Percentiles rank a stretch among this genome's conserved stretches.
Conservation (phyloP, 1,140 invertebrate species). For the Apis cerana region DNA sequence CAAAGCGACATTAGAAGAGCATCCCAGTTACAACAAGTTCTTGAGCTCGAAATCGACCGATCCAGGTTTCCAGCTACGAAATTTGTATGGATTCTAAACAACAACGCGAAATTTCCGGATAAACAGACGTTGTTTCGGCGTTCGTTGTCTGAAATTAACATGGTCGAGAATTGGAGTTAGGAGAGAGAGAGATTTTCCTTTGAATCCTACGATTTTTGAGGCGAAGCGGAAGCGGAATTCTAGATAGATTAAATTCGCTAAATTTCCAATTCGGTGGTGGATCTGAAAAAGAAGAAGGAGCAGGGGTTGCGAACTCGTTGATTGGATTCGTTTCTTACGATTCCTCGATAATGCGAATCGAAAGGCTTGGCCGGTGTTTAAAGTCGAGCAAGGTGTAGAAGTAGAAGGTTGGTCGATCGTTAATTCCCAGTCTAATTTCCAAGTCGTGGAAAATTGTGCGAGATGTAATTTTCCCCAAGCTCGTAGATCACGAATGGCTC, state of each 20-base stretch:
- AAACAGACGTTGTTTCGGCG: background rate
- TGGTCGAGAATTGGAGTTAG: background rate
- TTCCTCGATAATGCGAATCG: background rate
- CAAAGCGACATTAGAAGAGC: constrained; percentile 18
- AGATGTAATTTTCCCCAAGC: constrained; percentile 30
- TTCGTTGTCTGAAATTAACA: constrained; percentile 18
- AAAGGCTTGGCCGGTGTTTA: background rate
- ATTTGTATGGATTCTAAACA: background rate
- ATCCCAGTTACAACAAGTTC: background rate
- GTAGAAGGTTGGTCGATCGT: background rate
- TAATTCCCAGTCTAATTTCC: constrained; percentile 28
- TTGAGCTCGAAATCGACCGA: background rate
- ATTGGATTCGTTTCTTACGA: background rate
- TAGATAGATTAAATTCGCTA: constrained; percentile 49
- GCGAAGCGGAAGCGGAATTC: constrained; percentile 22
- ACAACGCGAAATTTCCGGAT: too few species aligned
- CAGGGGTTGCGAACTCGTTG: background rate
- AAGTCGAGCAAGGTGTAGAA: background rate
- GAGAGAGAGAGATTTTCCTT: background rate
- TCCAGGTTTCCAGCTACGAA: background rate
- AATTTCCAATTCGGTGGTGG: constrained; percentile 37
- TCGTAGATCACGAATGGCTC: constrained; percentile 27
- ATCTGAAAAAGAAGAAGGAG: background rate
- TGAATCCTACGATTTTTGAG: constrained; percentile 15
- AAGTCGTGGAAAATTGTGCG: constrained; percentile 2